phyloP scores from a whole-genome alignment of 2,888 invertebrate genomes.

The Mechanitis mazaeus region DNA sequence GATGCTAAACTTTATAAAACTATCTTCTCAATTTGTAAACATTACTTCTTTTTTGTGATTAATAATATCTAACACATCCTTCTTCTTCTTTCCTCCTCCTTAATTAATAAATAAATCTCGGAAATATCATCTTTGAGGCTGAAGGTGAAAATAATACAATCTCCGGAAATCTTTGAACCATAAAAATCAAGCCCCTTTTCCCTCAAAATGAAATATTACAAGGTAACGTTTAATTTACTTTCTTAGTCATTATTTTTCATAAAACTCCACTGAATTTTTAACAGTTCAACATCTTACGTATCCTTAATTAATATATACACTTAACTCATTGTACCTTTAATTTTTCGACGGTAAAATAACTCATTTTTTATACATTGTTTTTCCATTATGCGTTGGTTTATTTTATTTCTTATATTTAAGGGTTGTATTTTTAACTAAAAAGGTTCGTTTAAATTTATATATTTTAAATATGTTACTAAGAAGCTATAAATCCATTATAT shows the following conservation, averaged over 20 bases:
- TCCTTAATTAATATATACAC: too few relatives aligned
- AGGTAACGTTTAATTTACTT: slow-evolving; percentile 16
- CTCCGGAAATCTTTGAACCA: slow-evolving; percentile 15
- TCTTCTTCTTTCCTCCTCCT: slow-evolving; percentile 1
- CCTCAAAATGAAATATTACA: slow-evolving; percentile 15
- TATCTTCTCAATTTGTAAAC: slow-evolving; percentile 21
- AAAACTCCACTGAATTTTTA: neutral
- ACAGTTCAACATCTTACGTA: neutral
- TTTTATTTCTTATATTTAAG: too few relatives aligned
- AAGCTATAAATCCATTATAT: too few relatives aligned
- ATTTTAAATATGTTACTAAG: too few relatives aligned
- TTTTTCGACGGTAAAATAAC: too few relatives aligned
- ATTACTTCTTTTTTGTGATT: slow-evolving; percentile 24
- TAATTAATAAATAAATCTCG: slow-evolving; percentile 13
- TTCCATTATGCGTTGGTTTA: too few relatives aligned
- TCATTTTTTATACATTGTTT: too few relatives aligned
- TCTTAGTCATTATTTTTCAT: slow-evolving; percentile 4
- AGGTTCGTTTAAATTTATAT: too few relatives aligned
- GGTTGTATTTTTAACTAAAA: too few relatives aligned
- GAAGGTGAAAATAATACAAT: slow-evolving; percentile 14
- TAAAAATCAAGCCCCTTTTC: slow-evolving; percentile 13
- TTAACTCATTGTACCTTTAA: too few relatives aligned
- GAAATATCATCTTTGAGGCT: slow-evolving; percentile 3
- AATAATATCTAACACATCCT: too few relatives aligned
- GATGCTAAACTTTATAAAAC: neutral